Percentiles rank a stretch among this genome's conserved stretches.
Conservation (phyloP, 2,888 invertebrate species). For the Nomada flava region DNA sequence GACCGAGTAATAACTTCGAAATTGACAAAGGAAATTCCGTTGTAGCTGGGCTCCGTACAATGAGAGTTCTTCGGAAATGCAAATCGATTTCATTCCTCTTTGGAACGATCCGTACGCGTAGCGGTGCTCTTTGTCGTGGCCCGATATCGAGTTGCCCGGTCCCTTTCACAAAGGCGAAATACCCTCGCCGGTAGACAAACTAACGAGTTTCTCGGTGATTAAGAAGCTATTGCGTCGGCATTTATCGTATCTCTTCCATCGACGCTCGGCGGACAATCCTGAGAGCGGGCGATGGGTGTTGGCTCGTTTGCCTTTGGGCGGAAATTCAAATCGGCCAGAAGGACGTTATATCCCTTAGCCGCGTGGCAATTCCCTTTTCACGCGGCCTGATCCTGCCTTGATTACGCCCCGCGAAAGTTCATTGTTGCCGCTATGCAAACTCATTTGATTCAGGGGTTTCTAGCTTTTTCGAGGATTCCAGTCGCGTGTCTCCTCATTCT, state of each 20-base stretch:
- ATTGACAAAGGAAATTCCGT: constrained; percentile 51
- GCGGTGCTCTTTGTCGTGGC: constrained; percentile 39
- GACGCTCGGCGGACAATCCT: constrained; percentile 39
- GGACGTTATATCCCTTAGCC: constrained; percentile 33
- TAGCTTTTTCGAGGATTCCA: constrained; percentile 62
- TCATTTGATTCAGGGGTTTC: constrained; percentile 61
- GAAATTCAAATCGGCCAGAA: constrained; percentile 68
- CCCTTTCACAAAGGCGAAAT: constrained; percentile 44
- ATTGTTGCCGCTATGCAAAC: constrained; percentile 62
- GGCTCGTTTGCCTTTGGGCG: constrained; percentile 65
- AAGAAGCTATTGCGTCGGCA: constrained; percentile 56
- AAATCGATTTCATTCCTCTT: constrained; percentile 60
- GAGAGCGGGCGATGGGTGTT: constrained; percentile 17
- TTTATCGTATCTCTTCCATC: constrained; percentile 47
- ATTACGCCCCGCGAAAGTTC: constrained; percentile 58
- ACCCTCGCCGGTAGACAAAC: constrained; percentile 36
- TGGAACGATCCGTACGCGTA: constrained; percentile 37
- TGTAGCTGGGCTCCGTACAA: constrained; percentile 13
- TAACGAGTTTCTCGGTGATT: constrained; percentile 59
- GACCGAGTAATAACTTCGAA: constrained; percentile 34
- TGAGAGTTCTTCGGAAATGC: constrained; percentile 56
- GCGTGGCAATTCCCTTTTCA: constrained; percentile 40
- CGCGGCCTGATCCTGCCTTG: constrained; percentile 38
- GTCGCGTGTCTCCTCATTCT: constrained; percentile 7
- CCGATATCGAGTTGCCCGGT: constrained; percentile 27